Evolutionary conservation across 2,797 vertebrate genomes (phyloP).

Genomic region (Carcharodon carcharias): DNA sequence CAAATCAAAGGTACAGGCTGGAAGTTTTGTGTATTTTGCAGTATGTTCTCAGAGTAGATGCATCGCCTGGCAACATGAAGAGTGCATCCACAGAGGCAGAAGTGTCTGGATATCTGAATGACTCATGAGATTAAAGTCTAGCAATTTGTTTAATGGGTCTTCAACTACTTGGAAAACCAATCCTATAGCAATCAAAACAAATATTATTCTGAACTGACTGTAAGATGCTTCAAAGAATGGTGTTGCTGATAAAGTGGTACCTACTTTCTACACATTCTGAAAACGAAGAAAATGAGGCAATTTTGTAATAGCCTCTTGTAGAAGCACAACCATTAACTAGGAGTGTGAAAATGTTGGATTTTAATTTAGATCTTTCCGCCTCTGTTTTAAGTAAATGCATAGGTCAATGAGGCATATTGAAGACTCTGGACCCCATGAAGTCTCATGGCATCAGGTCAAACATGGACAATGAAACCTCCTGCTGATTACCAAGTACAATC

Average conservation of each 20-base stretch:
- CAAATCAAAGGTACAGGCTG: neutral
- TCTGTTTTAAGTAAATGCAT: neutral
- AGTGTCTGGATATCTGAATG: conserved; percentile 1
- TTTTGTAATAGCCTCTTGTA: neutral
- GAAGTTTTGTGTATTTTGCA: neutral
- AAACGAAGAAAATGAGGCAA: neutral
- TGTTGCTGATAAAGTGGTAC: neutral
- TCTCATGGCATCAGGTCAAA: too few relatives aligned
- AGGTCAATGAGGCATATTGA: neutral
- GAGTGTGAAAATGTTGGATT: neutral
- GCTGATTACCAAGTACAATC: too few relatives aligned
- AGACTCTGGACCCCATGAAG: too few relatives aligned
- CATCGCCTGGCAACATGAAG: neutral
- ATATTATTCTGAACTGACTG: neutral
- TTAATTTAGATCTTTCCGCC: neutral
- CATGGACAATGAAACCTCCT: too few relatives aligned
- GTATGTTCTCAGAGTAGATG: neutral
- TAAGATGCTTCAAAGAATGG: neutral
- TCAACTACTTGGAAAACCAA: conserved; percentile 25
- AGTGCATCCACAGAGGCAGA: neutral
- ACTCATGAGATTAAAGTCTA: neutral
- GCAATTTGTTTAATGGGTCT: neutral
- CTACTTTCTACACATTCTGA: neutral
- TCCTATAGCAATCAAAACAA: neutral
- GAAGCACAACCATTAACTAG: neutral